Base-by-base conservation (phyloP, 2,113 vertebrate genomes). In the Anser cygnoides region DNA sequence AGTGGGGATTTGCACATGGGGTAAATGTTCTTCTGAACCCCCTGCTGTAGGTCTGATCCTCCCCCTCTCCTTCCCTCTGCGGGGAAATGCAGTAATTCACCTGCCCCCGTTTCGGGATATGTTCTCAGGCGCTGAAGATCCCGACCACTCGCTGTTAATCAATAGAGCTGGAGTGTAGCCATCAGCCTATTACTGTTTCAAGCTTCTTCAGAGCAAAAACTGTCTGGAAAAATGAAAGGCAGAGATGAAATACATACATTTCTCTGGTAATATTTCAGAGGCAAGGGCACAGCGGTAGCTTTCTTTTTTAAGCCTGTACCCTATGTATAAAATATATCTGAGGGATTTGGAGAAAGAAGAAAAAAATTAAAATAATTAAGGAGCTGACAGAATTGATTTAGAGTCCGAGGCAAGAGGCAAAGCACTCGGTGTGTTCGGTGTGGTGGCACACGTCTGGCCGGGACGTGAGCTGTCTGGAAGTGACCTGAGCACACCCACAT, bases 361-460 rank as follows among this genome's bases (percentile, higher is more conserved):
- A 93, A 84, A 93, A 94, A 96, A 95, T 84, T 91, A 96, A 93
- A 94, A 94, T 92, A 89, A 96, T 95, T 87, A 97, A 95, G 92
- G 86, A 87, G 86, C 70, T 92, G 96, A 73, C 81, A 93, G 90
- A 11, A 73, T 57, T 96, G 95, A 95, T 93, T 93, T 91, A 96
- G 77, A 79, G 86, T 31, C 71, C 3, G 10, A 76, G 77, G 85
- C 54, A 90, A 84, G 65, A 84, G 72, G 90, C 43, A 54, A 68
- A 94, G 66, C 52, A 49, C 84, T 74, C 35, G 62, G 26, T 5
- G 1, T 3, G 44, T 89, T 89, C 54, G 12, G 18, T 5, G 68
- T 59, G 87, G 89, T 43, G 61, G 73, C 57, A 14, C 73, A 78
- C 0, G 11, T n/a, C 77, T 91, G 72, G 68, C 50, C 88, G 73